Percentiles rank a stretch among this genome's conserved stretches.
Evolutionary conservation across 2,797 vertebrate genomes (phyloP).

Genomic region (Argyrosomus regius): DNA sequence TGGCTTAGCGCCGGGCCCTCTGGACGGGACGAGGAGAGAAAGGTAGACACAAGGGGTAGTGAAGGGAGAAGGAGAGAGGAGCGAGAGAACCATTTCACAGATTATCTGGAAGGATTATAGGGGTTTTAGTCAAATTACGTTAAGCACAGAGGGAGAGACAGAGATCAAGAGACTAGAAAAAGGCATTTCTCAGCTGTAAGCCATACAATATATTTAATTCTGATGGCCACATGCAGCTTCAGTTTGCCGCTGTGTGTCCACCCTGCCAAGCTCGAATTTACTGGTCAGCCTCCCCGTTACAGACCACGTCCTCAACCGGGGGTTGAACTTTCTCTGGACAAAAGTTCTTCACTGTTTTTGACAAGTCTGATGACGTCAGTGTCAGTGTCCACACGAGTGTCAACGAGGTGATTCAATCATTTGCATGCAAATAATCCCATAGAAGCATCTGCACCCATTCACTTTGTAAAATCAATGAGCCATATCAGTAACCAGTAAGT

Average conservation of each 20-base stretch:
- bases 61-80: conserved; percentile 81
- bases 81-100: conserved; percentile 87
- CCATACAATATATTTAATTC: conserved; percentile 88
- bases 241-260: conserved; percentile 45
- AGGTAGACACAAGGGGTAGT: conserved; percentile 82
- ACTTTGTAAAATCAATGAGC: conserved; percentile 66
- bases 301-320: conserved; percentile 8
- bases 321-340: background rate
- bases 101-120: conserved; percentile 89
- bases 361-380: background rate
- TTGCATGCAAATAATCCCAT: conserved; percentile 60
- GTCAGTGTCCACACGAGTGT: background rate
- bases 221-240: conserved; percentile 73
- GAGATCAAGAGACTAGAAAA: conserved; percentile 85
- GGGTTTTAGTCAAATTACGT: conserved; percentile 89
- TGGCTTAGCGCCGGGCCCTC: conserved; percentile 74
- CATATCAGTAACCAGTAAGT: conserved; percentile 21
- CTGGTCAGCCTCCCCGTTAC: background rate
- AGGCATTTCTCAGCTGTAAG: conserved; percentile 87
- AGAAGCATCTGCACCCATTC: conserved; percentile 62
- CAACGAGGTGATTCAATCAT: conserved; percentile 25
- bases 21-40: conserved; percentile 70
- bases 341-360: background rate
- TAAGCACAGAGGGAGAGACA: conserved; percentile 87
- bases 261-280: conserved; percentile 12